Percentiles rank a stretch among this genome's conserved stretches.
Evolutionary conservation across 2,888 invertebrate genomes (phyloP).

Genomic region (Agriopis marginaria): DNA sequence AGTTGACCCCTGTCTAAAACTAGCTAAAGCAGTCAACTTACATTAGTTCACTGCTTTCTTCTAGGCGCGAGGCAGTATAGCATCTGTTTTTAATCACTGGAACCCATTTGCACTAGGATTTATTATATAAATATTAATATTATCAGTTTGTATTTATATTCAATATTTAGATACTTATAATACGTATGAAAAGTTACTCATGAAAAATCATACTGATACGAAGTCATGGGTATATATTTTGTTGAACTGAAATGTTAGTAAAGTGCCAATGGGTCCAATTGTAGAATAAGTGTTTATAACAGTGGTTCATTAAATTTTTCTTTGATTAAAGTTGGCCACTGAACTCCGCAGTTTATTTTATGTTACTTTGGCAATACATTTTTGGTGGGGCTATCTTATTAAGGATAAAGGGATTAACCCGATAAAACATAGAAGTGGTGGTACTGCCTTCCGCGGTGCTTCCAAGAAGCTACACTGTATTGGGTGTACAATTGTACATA

Average conservation of each 20-base stretch:
- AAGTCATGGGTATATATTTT: not conserved
- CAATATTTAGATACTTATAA: not conserved
- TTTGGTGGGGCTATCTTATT: not conserved
- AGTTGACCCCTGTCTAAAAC: too few relatives aligned
- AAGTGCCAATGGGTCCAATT: conserved; percentile 42
- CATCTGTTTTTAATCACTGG: conserved; percentile 43
- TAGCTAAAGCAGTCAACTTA: too few relatives aligned
- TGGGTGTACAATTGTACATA: too few relatives aligned
- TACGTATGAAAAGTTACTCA: not conserved
- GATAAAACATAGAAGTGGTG: too few relatives aligned
- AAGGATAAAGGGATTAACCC: not conserved
- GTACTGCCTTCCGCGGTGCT: too few relatives aligned
- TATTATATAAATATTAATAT: not conserved
- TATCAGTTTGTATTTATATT: not conserved
- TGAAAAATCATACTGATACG: not conserved
- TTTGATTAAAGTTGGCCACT: not conserved
- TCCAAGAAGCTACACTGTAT: too few relatives aligned
- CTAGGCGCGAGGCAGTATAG: not conserved
- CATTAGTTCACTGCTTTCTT: too few relatives aligned
- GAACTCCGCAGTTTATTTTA: not conserved
- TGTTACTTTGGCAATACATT: not conserved
- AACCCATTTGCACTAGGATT: conserved; percentile 53
- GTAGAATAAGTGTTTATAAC: conserved; percentile 3
- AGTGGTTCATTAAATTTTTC: not conserved
- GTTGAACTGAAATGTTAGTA: conserved; percentile 3